These are phyloP conservation scores for Turritopsis dohrnii DNA, from an alignment of 30 jellyfish, hydroid and myxozoan species.

Conservation along the genomic window DNA sequence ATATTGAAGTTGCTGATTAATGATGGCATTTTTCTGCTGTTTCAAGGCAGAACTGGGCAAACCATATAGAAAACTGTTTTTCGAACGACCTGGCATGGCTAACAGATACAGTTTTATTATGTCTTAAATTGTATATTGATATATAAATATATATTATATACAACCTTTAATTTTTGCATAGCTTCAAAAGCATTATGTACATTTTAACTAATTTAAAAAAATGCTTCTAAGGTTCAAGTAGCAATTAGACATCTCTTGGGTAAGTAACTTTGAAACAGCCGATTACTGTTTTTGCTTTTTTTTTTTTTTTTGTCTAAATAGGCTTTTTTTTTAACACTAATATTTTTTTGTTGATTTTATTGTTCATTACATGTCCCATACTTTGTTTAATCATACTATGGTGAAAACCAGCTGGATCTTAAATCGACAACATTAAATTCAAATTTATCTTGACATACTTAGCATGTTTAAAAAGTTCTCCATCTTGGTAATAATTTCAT, in stretches of 20 bases:
- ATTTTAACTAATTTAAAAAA: background rate
- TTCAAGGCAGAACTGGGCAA: too few species aligned
- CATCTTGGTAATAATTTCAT: background rate
- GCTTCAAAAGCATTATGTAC: background rate
- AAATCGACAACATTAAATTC: background rate
- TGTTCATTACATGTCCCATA: background rate
- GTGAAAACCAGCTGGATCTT: background rate
- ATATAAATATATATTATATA: too few species aligned
- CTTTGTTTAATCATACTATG: background rate
- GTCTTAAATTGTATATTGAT: background rate
- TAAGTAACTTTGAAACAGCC: background rate
- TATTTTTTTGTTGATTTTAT: background rate
- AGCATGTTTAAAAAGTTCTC: background rate
- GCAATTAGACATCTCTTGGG: background rate
- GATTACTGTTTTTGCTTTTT: background rate
- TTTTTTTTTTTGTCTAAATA: too few species aligned
- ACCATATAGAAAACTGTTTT: too few species aligned
- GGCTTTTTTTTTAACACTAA: too few species aligned
- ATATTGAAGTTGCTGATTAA: slow-evolving; percentile 22
- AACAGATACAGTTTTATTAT: background rate
- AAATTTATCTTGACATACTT: background rate
- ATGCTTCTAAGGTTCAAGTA: background rate
- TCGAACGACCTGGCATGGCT: too few species aligned
- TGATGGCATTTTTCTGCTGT: background rate
- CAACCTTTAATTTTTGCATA: background rate